phyloP scores from a whole-genome alignment of 2,113 vertebrate genomes.

The Rhinoptilus africanus region DNA sequence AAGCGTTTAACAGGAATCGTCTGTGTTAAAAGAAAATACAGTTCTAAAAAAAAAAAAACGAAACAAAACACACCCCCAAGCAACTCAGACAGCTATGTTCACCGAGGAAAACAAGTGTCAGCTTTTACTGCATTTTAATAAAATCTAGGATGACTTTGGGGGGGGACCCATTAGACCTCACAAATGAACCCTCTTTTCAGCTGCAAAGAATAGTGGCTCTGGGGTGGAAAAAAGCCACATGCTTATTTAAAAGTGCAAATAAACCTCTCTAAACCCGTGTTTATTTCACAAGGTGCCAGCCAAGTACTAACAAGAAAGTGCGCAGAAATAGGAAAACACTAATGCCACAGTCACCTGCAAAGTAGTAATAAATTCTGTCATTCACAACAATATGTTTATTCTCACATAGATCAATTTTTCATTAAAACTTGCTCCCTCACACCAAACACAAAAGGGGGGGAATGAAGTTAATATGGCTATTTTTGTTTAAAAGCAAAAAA shows the following conservation, averaged over 20 bases:
- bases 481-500: background rate
- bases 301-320: background rate
- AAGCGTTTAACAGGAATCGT: background rate
- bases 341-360: background rate
- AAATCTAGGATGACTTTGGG: background rate
- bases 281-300: background rate
- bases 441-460: background rate
- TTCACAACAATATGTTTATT: background rate
- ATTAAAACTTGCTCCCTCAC: background rate
- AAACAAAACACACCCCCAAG: background rate
- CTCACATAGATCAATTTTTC: background rate
- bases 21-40: background rate
- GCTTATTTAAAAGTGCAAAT: background rate
- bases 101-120: background rate
- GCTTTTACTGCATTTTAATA: background rate
- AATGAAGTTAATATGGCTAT: background rate
- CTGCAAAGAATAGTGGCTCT: background rate
- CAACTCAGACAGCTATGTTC: background rate
- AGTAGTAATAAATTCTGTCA: background rate
- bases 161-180: background rate
- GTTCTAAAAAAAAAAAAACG: background rate
- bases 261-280: background rate
- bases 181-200: background rate
- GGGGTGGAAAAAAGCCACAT: background rate
- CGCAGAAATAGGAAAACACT: background rate